Evolutionary conservation across 1,140 invertebrate genomes (phyloP).

Genomic region (Acromyrmex heyeri): DNA sequence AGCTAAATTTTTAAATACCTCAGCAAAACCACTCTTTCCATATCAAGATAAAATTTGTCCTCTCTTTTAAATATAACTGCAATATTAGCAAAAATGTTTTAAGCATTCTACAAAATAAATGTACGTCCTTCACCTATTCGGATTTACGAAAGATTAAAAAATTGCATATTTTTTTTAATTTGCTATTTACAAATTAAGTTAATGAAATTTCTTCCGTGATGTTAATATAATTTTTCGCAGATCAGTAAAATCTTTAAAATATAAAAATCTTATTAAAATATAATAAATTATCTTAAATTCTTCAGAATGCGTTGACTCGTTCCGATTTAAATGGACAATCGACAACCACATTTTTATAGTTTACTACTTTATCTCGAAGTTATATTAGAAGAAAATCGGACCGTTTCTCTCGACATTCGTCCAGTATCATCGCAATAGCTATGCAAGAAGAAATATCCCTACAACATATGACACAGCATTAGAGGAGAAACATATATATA

Average conservation of each 20-base stretch:
- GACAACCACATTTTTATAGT: neutral
- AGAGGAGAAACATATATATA: conserved; percentile 1
- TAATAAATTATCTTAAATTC: neutral
- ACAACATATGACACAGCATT: conserved; percentile 73
- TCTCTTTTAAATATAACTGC: neutral
- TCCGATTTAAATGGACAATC: neutral
- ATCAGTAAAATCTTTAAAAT: conserved; percentile 7
- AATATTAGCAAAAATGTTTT: neutral
- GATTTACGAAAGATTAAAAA: neutral
- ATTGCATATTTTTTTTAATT: neutral
- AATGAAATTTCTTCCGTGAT: neutral
- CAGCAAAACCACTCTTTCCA: too few relatives aligned
- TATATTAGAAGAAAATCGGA: conserved; percentile 16
- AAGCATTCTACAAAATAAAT: neutral
- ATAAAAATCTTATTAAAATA: conserved; percentile 1
- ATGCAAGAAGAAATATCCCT: conserved; percentile 68
- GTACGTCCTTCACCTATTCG: neutral
- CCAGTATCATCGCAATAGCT: conserved; percentile 61
- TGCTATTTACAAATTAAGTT: conserved; percentile 2
- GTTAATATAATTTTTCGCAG: neutral
- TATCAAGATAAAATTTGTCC: neutral
- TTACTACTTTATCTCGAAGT: neutral
- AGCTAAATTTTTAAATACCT: too few relatives aligned
- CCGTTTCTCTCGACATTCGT: conserved; percentile 34
- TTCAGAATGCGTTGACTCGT: neutral